phyloP scores from a whole-genome alignment of 2,113 vertebrate genomes.

The Xiphias gladius region DNA sequence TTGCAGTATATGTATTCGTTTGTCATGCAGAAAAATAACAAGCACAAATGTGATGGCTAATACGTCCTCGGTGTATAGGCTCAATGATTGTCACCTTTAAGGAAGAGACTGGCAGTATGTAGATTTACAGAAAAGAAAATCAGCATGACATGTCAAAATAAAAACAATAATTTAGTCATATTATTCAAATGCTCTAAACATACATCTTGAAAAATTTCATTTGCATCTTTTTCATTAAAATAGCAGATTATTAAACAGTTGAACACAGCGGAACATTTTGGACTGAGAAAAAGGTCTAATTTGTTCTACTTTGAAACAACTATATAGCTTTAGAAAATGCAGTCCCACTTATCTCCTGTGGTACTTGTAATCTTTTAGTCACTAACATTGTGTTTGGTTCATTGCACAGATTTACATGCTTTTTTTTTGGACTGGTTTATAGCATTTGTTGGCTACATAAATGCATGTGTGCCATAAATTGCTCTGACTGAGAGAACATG shows the following conservation, averaged over 20 bases:
- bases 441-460: not conserved
- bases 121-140: not conserved
- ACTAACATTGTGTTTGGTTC: not conserved
- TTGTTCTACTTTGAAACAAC: not conserved
- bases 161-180: not conserved
- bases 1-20: slow-evolving; percentile 30
- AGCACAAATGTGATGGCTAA: not conserved
- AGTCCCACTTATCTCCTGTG: slow-evolving; percentile 1
- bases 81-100: not conserved
- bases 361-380: no score
- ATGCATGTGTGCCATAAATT: not conserved
- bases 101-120: not conserved
- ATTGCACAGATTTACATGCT: slow-evolving; percentile 21
- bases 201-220: not conserved
- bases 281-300: no score
- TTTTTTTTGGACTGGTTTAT: slow-evolving; percentile 5
- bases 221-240: not conserved
- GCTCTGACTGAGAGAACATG: not conserved
- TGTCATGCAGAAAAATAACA: slow-evolving; percentile 5
- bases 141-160: not conserved
- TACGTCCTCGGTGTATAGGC: not conserved
- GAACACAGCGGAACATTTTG: no score
- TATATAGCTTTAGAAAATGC: not conserved
- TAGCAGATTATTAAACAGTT: no score
- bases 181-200: not conserved